Evolutionary conservation across 2,888 invertebrate species (phyloP).

Genomic region (Aricia artaxerxes): DNA sequence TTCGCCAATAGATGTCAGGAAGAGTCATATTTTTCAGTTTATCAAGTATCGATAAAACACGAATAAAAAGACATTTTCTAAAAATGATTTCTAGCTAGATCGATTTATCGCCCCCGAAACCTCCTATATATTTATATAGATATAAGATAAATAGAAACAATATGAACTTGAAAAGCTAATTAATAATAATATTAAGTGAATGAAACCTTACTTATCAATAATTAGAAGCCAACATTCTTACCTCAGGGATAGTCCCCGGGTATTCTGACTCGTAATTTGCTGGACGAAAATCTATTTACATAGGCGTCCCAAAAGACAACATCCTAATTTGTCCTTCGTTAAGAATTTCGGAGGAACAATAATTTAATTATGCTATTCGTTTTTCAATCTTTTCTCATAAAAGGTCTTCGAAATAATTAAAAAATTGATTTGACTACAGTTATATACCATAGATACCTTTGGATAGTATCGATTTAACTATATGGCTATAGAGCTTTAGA

Average conservation of each 20-base stretch:
- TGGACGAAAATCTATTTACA: constrained; percentile 1
- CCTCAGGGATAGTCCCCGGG: not conserved
- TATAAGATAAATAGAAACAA: too few relatives aligned
- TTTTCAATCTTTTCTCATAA: not conserved
- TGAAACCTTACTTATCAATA: constrained; percentile 3
- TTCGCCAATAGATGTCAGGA: too few relatives aligned
- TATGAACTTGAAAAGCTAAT: not conserved
- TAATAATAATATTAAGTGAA: not conserved
- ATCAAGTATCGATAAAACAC: too few relatives aligned
- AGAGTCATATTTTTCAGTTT: too few relatives aligned
- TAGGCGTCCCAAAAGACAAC: constrained; percentile 17
- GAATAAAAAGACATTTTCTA: too few relatives aligned
- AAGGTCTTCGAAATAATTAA: not conserved
- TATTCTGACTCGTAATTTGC: constrained; percentile 5
- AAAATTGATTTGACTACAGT: not conserved
- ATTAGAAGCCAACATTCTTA: not conserved
- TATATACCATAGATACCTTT: not conserved
- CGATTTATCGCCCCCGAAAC: too few relatives aligned
- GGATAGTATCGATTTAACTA: too few relatives aligned
- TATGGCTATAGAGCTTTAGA: too few relatives aligned
- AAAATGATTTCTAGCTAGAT: too few relatives aligned
- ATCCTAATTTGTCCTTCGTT: constrained; percentile 14
- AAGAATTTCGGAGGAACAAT: not conserved
- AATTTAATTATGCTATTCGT: not conserved
- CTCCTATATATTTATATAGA: too few relatives aligned